phyloP scores from a whole-genome alignment of 2,113 vertebrate species.

The Brachionichthys hirsutus region DNA sequence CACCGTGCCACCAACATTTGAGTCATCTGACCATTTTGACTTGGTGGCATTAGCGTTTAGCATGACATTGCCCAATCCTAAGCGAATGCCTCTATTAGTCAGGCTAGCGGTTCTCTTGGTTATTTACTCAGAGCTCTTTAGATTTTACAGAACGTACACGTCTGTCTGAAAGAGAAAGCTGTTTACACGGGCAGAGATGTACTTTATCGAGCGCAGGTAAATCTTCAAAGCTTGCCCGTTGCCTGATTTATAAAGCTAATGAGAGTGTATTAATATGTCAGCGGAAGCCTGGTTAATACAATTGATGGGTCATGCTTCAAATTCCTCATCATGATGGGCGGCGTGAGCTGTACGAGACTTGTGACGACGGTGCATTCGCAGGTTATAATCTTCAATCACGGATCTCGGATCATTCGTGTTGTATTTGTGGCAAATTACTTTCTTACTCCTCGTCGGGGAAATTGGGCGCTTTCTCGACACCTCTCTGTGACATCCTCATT shows the following conservation, averaged over 20 bases:
- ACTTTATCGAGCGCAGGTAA: conserved; percentile 21
- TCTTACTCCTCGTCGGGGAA: conserved; percentile 28
- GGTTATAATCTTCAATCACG: conserved; percentile 35
- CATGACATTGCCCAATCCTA: too few relatives aligned
- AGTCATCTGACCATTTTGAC: too few relatives aligned
- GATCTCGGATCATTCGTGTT: conserved; percentile 39
- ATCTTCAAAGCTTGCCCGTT: conserved; percentile 12
- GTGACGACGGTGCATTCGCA: conserved; percentile 10
- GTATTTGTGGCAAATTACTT: conserved; percentile 35
- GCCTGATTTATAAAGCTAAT: conserved; percentile 45
- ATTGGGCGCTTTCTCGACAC: conserved; percentile 24
- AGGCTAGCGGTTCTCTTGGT: conserved; percentile 12
- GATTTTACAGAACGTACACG: conserved; percentile 13
- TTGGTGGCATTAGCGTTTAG: too few relatives aligned
- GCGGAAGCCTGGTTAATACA: conserved; percentile 39
- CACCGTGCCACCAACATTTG: too few relatives aligned
- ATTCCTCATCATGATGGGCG: conserved; percentile 15
- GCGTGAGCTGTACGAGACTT: conserved; percentile 3
- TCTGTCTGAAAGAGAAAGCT: conserved; percentile 22
- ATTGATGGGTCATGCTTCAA: conserved; percentile 45
- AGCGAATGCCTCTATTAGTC: too few relatives aligned
- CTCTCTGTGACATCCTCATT: conserved; percentile 38
- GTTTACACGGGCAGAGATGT: conserved; percentile 27
- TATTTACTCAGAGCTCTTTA: conserved; percentile 20
- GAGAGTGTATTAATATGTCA: conserved; percentile 45